Conservation (phyloP, 2,797 vertebrate genomes). For the Helarctos malayanus region DNA sequence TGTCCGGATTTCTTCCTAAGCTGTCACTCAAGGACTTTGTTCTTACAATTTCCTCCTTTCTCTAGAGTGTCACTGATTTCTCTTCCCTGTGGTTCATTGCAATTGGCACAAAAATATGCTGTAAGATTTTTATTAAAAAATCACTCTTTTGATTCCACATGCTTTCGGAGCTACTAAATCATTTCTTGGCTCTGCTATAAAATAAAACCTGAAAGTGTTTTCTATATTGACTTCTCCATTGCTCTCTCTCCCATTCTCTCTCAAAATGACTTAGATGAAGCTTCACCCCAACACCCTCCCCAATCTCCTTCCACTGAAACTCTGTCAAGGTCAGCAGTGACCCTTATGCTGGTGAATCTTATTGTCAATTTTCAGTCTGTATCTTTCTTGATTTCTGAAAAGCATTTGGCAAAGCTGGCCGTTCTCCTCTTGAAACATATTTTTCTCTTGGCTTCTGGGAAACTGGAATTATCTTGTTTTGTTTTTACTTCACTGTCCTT, state of each 20-base stretch:
- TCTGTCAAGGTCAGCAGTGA: background rate
- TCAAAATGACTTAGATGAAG: background rate
- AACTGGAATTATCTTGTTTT: background rate
- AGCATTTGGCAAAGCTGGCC: background rate
- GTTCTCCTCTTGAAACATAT: background rate
- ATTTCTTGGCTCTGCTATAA: background rate
- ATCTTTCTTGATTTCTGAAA: background rate
- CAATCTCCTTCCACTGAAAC: background rate
- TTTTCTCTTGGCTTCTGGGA: background rate
- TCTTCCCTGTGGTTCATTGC: background rate
- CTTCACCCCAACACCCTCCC: background rate
- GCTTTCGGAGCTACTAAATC: background rate
- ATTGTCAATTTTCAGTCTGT: background rate
- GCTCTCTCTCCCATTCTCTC: background rate
- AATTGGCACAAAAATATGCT: background rate
- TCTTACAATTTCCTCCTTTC: background rate
- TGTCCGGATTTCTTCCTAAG: background rate
- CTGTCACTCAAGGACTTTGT: background rate
- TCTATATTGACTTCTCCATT: background rate
- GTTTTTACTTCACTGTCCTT: background rate
- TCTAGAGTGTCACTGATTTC: background rate
- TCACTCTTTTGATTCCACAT: background rate
- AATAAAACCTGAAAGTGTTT: background rate
- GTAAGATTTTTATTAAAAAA: conserved; percentile 32
- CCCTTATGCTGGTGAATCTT: background rate